Evolutionary conservation across 2,797 vertebrate genomes (phyloP).

Genomic region (Epinephelus awoara): DNA sequence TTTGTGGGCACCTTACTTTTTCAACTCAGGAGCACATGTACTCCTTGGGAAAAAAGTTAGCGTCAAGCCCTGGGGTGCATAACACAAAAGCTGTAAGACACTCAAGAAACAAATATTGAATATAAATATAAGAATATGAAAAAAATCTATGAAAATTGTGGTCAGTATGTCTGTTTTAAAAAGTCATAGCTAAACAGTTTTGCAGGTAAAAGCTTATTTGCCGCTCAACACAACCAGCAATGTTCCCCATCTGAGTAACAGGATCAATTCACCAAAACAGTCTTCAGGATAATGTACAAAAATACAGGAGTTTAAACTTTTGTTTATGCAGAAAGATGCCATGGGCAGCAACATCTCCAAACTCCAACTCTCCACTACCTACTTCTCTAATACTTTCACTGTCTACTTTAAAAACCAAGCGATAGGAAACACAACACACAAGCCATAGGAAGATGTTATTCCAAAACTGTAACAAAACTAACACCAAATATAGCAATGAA

Average conservation of each 20-base stretch:
- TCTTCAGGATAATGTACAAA: neutral
- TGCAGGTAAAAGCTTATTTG: neutral
- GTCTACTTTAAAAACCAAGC: neutral
- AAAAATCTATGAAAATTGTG: too few species aligned
- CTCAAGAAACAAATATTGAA: too few species aligned
- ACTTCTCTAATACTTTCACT: neutral
- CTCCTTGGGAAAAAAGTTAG: too few species aligned
- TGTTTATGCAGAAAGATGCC: neutral
- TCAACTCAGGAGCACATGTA: too few species aligned
- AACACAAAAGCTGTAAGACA: too few species aligned
- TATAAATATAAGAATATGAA: too few species aligned
- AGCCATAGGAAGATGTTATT: neutral
- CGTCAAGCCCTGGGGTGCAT: too few species aligned
- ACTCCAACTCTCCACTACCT: neutral
- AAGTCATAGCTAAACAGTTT: neutral
- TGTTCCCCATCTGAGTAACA: neutral
- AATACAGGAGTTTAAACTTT: neutral
- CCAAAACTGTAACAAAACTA: conserved; percentile 20
- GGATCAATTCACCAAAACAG: neutral
- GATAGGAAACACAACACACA: neutral
- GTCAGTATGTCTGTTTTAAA: too few species aligned
- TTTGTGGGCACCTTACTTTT: too few species aligned
- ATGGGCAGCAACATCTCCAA: neutral
- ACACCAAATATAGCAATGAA: conserved; percentile 40
- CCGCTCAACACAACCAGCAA: neutral